Evolutionary conservation across 2,888 invertebrate species (phyloP), one percentile per base, ranked within the genome.

Genomic region (Rotaria magnacalcarata): DNA sequence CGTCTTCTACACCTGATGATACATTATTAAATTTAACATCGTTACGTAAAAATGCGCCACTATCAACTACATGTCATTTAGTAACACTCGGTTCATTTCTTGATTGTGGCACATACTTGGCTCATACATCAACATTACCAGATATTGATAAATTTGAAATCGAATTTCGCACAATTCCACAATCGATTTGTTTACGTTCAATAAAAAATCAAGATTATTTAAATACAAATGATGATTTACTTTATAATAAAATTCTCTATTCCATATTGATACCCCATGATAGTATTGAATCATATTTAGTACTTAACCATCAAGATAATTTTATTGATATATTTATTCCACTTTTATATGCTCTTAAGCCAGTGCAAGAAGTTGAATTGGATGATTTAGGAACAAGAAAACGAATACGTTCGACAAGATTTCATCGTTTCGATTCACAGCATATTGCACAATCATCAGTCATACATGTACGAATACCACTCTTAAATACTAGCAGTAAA

Each of bases 101-200:
- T 47, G 80, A 80, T n/a, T 43, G 47, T 47, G 80, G 80, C 34
- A 80, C 80, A 43, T 80, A 47, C n/a, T n/a, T 47, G 24, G 43
- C 47, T 5, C 80, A 80, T 80, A 14, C 43, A 24, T 47, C 43
- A 14, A 47, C 80, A 80, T 43, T 47, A 80, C 24, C 43, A 11
- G 80, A 47, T 47, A 80, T 80, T 80, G 80, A 80, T 80, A 47
- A 43, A 80, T 80, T 47, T 80, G 80, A 80, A 80, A 24, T 80
- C 24, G 80, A 80, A 80, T 80, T 80, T 80, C 80, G 80, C 47
- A 24, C 24, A 10, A 43, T 47, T 7, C 80, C 80, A 80, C 80
- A 80, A 47, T 80, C 80, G 21, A 80, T 80, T n/a, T 24, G n/a
- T 24, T 24, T 80, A 47, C 80, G 80, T n/a, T 47, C 47, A 11